Evolutionary conservation across 2,113 vertebrate species (phyloP), one percentile per base, ranked within the genome.

Genomic region (Neogale vison): DNA sequence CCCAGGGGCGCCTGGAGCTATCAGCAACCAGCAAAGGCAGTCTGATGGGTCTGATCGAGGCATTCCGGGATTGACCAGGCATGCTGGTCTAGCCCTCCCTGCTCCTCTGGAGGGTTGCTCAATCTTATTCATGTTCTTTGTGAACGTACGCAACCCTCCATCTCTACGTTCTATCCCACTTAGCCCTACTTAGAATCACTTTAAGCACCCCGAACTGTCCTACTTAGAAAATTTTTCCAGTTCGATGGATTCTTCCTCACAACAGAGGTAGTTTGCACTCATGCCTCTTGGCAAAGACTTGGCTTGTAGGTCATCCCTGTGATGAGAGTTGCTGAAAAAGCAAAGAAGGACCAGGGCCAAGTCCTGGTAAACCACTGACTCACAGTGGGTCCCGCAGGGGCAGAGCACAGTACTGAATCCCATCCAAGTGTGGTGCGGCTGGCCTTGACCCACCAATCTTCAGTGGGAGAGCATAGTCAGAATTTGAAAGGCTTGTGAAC

Each of bases 291-390:
- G 69, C 65, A 72, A 57, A 89, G 59, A 11, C n/a, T 52, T 52
- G 57, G 63, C 63, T 95, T 39, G 0, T 72, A 11, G 77, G 39
- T 86, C 52, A 52, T 77, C 52, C 55, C 10, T 42, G 71, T 21
- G 17, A 26, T n/a, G 82, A 88, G 26, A 72, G 11, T 39, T 81
- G n/a, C 72, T 85, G 9, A 52, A 80, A 95, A 79, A 69, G 45
- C 81, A 67, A 76, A 88, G n/a, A 87, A 96, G 59, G 65, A 81
- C 80, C 50, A 20, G 34, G 47, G 86, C 76, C 93, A 95, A 89
- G 26, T 87, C 59, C 1, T 50, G n/a, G 24, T 21, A 34, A 88
- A 88, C 91, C 76, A 52, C 67, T 71, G 92, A 71, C 87, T 96
- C 84, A 74, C 69, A 76, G n/a, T 9, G 24, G 23, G 21, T 23